Percentiles rank a stretch among this genome's conserved stretches.
These are phyloP conservation scores for Musca vetustissima DNA, from an alignment of 1,140 invertebrate genomes.

Conservation along the genomic window DNA sequence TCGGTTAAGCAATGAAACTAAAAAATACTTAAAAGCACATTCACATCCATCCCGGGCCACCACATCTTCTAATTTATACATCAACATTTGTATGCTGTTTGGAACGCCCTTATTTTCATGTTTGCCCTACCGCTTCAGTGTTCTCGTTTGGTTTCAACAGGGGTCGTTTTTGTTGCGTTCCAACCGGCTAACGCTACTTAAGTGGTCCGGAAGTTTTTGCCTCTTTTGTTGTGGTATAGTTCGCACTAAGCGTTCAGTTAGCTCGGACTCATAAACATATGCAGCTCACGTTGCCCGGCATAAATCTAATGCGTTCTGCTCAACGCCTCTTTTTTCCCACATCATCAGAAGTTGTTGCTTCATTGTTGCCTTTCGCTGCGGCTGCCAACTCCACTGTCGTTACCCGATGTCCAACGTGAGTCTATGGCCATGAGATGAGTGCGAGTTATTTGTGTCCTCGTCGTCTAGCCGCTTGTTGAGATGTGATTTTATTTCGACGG, in stretches of 20 bases:
- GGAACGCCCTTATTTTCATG: constrained; percentile 11
- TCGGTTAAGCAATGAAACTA: constrained; percentile 2
- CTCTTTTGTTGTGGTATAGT: neutral
- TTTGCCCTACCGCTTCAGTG: too few species aligned
- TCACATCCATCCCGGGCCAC: too few species aligned
- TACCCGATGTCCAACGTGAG: neutral
- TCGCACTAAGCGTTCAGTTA: neutral
- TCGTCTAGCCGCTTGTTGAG: constrained; percentile 6
- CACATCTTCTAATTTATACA: constrained; percentile 3
- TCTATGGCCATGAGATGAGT: neutral
- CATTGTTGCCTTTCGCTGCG: neutral
- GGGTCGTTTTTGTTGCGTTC: constrained; percentile 28
- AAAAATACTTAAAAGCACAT: neutral
- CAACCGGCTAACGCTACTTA: constrained; percentile 36
- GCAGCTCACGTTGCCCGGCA: constrained; percentile 52
- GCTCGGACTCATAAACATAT: constrained; percentile 49
- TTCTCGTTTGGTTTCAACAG: neutral
- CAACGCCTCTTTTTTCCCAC: constrained; percentile 13
- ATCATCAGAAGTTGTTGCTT: neutral
- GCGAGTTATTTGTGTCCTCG: neutral
- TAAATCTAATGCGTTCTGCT: constrained; percentile 48
- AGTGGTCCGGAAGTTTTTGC: constrained; percentile 19
- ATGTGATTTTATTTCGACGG: constrained; percentile 18
- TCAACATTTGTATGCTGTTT: neutral
- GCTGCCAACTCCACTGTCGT: neutral